Conservation (phyloP, 2,888 invertebrate species). For the Spilarctia lutea region DNA sequence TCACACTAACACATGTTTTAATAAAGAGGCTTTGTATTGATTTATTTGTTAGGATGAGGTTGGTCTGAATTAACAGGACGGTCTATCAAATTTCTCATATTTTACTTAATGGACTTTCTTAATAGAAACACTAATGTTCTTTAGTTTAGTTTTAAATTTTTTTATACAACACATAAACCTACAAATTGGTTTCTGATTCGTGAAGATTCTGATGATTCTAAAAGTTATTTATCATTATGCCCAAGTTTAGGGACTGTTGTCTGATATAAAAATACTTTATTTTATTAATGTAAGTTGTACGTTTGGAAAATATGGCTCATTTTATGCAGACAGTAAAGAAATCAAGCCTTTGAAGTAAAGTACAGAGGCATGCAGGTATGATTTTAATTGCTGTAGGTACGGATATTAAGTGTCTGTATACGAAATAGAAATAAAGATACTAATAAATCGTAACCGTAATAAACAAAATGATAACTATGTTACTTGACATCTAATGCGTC, state of each 20-base stretch:
- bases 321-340: neutral
- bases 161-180: no score
- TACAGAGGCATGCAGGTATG: neutral
- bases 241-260: no score
- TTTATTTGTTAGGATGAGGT: neutral
- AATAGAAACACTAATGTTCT: no score
- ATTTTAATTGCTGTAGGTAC: neutral
- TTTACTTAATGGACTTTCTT: no score
- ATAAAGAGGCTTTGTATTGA: neutral
- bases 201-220: no score
- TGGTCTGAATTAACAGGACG: no score
- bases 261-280: no score
- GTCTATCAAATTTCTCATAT: no score
- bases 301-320: neutral
- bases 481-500: neutral
- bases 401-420: neutral
- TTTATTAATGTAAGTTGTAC: no score
- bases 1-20: constrained; percentile 21
- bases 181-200: no score
- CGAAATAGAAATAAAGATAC: neutral
- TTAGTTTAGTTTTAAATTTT: no score
- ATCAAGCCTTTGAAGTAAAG: neutral
- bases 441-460: neutral
- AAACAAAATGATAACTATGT: neutral
- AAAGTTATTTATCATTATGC: no score